Evolutionary conservation across 2,888 invertebrate genomes (phyloP), one percentile per base, ranked within the genome.

Genomic region (Drosophila hamatofila): DNA sequence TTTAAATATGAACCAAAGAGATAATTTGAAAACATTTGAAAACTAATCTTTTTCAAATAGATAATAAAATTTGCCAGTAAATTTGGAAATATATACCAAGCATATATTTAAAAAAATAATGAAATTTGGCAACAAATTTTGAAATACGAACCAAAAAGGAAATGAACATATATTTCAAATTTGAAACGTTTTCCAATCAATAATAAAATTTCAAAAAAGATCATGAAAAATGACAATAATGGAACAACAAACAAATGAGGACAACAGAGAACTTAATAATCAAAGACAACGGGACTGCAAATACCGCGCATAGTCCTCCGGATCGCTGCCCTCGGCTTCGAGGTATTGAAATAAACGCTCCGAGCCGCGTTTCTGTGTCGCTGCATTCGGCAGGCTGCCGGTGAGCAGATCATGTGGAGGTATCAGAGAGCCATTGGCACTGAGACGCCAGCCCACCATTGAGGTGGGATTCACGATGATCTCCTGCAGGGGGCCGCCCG

Each of bases 311-410:
- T 93, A 93, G 89, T 93, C 93, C 89, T 94, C 94, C 89, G 94
- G 94, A 91, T 95, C 95, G 63, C 95, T 95, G 83, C 95, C 95
- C 93, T 96, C 96, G 95, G 96, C 96, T 93, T 95, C 96, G 94
- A 95, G 94, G 94, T 95, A 96, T 89, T 95, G 96, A 93, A 96
- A 96, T 62, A 96, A 94, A 69, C 95, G 94, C 80, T 95, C 95
- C 64, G 96, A 95, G 76, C 96, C 96, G 79, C 94, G 94, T 89
- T 93, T 93, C 87, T 91, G 93, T 80, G 90, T 91, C 63, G 92
- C 92, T 35, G 92, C 92, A 71, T 90, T 92, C 51, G 91, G 92
- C 74, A 91, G 86, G 61, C 91, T 88, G 80, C 91, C 91, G 68
- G 92, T 91, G 62, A 92, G 90, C 57, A 92, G 88, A 90, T 93